Base-by-base conservation (phyloP, 2,888 invertebrate species). In the Volucella bombylans region DNA sequence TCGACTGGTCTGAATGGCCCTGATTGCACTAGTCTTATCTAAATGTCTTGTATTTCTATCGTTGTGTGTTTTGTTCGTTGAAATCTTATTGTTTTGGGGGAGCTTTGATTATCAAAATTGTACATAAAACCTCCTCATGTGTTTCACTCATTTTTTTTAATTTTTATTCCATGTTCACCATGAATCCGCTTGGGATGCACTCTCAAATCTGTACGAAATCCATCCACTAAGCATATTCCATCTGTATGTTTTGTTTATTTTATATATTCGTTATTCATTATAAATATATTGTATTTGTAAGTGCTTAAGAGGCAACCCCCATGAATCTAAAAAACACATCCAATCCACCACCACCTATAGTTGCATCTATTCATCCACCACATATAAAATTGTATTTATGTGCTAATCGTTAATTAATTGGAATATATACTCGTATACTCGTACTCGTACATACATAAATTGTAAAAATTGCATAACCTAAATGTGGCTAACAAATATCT, bases 401-500 rank as follows among this genome's bases (percentile, higher is more conserved):
- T 76, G 61, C 55, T 64, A 67, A 54, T 61, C 43, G 54, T 76
- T 74, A 47, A 67, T 81, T 15, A 12, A 76, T 59, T 74, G 57
- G 57, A 76, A 23, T 31, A 50, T 23, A 59, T 31, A 31, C 6
- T 31, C 31, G 31, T 31, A 31, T 31, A 31, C 6, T 31, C 31
- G 31, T 31, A 6, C 31, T 31, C 31, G 31, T 31, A 54, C 49
- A 47, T 31, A 72, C 45, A 69, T 64, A 76, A 80, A 72, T 77
- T 82, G 61, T 82, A 79, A 69, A 79, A 69, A 62, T 68, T 76
- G 54, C 45, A 47, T 77, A 71, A 74, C 69, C 73, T 86, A 47
- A 72, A 76, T 86, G 87, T 87, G 86, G 85, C 86, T 87, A 87
- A 86, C 81, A 72, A 74, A 76, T 43, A 57, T 39, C 49, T 79